These are phyloP conservation scores for Bathynomus jamesi DNA, from an alignment of 1,140 invertebrate genomes.

Conservation along the genomic window DNA sequence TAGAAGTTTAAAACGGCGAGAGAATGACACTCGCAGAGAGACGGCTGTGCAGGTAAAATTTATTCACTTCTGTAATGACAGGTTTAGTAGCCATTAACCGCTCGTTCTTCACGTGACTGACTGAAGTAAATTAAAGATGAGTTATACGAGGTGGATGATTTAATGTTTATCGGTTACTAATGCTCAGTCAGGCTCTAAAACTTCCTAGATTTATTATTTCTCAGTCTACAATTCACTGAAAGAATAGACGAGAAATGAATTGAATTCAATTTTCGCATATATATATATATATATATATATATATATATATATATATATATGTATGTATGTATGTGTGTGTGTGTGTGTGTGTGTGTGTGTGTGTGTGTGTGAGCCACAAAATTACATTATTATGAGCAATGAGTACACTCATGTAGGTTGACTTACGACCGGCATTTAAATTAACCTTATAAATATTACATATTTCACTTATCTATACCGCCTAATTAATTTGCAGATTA, in stretches of 20 bases:
- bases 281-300: conserved; percentile 12
- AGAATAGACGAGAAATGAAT: not conserved
- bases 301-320: conserved; percentile 14
- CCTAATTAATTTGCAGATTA: no score
- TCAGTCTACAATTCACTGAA: no score
- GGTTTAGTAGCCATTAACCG: not conserved
- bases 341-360: not conserved
- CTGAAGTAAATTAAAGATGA: not conserved
- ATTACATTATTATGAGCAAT: no score
- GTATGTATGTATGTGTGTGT: conserved; percentile 4
- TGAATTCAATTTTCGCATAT: not conserved
- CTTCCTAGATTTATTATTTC: no score
- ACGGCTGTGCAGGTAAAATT: no score
- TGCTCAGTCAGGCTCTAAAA: not conserved
- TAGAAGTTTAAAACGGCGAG: no score
- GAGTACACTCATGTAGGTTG: no score
- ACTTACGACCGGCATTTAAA: no score
- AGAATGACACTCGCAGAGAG: not conserved
- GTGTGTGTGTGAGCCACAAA: not conserved
- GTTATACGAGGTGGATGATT: not conserved
- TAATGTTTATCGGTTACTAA: conserved; percentile 1
- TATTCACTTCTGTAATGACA: not conserved
- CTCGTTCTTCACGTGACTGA: not conserved
- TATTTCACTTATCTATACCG: no score
- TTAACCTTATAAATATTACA: no score